These are phyloP conservation scores for Copsychus sechellarum DNA, from an alignment of 2,113 vertebrate genomes.

Conservation along the genomic window DNA sequence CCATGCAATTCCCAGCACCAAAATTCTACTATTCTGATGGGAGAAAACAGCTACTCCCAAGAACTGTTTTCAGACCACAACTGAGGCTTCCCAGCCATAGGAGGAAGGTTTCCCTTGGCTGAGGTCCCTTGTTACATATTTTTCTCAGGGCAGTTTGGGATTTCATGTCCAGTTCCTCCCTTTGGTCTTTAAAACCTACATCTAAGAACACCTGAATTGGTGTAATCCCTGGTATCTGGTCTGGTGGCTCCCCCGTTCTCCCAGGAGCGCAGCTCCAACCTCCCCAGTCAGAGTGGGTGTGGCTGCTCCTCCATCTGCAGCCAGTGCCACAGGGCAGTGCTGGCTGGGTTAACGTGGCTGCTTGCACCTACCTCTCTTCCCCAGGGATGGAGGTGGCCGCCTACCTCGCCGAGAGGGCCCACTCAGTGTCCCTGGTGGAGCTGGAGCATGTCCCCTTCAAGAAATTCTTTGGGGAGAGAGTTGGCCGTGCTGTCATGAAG, in stretches of 20 bases:
- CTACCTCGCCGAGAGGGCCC: conserved; percentile 91
- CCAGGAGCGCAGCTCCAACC: not conserved
- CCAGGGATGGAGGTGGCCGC: conserved; percentile 97
- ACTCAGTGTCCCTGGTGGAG: conserved; percentile 94
- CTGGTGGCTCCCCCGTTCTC: not conserved
- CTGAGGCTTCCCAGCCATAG: fast-evolving
- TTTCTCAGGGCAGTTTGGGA: not conserved
- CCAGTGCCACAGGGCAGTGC: not conserved
- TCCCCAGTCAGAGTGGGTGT: not conserved
- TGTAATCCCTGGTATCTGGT: not conserved
- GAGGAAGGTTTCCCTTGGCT: not conserved
- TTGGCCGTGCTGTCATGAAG: conserved; percentile 94
- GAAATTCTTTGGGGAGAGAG: conserved; percentile 90
- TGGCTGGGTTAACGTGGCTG: fast-evolving
- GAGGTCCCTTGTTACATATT: not conserved
- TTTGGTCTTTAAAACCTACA: not conserved
- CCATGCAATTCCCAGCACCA: not conserved
- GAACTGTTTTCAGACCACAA: not conserved
- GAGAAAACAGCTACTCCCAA: not conserved
- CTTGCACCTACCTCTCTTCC: not conserved
- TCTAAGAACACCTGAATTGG: not conserved
- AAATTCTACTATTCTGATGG: not conserved
- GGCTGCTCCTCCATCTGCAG: not conserved
- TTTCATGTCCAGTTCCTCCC: not conserved
- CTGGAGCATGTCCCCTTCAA: conserved; percentile 90